These are phyloP conservation scores for Melinaea menophilus DNA, from an alignment of 2,888 invertebrate genomes.

Conservation along the genomic window DNA sequence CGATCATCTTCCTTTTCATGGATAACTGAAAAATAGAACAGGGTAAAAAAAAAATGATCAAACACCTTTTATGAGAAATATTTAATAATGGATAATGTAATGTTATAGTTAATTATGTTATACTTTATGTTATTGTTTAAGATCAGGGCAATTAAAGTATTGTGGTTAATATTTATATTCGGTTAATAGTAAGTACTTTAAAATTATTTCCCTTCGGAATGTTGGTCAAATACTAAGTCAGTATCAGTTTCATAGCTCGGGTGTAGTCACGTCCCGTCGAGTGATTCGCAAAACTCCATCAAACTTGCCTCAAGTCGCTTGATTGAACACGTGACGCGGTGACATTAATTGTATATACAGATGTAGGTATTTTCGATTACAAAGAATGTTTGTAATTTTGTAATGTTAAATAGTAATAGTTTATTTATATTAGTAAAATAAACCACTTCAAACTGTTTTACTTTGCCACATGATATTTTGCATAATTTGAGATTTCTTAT, in stretches of 20 bases:
- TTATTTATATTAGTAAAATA: too few species aligned
- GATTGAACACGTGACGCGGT: conserved; percentile 65
- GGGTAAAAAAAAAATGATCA: background rate
- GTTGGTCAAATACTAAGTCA: background rate
- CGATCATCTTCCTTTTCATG: conserved; percentile 36
- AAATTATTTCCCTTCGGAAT: background rate
- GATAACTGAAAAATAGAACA: background rate
- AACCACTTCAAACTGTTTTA: too few species aligned
- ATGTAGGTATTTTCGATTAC: too few species aligned
- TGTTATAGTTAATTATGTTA: too few species aligned
- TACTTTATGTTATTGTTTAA: too few species aligned
- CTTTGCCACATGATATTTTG: too few species aligned
- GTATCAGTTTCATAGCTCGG: background rate
- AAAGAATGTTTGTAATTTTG: too few species aligned
- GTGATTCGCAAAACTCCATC: conserved; percentile 67
- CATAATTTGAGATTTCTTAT: too few species aligned
- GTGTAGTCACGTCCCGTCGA: conserved; percentile 50
- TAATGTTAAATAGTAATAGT: too few species aligned
- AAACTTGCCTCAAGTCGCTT: conserved; percentile 61
- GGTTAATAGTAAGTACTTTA: background rate
- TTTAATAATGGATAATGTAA: conserved; percentile 1
- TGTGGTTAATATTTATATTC: too few species aligned
- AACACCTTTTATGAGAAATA: conserved; percentile 5
- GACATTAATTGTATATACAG: conserved; percentile 13
- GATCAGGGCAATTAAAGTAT: too few species aligned